Conservation (phyloP, 2,113 vertebrate genomes). For the Coracopsis vasa region DNA sequence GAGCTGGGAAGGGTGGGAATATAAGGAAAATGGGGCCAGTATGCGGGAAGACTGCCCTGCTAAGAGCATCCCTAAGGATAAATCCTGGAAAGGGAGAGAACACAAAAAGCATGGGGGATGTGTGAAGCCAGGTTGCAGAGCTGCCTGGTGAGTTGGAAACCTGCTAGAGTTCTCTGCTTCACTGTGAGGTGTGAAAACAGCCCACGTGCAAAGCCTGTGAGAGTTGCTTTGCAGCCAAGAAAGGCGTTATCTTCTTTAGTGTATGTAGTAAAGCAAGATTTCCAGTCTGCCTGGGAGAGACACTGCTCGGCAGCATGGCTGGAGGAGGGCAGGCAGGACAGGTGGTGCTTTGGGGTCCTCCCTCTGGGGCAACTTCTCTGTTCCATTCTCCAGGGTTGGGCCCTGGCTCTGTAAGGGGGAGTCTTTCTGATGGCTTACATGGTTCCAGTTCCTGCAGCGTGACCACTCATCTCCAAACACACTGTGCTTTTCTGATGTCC, state of each 20-base stretch:
- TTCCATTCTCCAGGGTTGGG: neutral
- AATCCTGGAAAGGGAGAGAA: neutral
- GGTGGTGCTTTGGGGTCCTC: neutral
- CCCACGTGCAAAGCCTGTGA: neutral
- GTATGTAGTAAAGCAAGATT: neutral
- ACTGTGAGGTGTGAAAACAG: neutral
- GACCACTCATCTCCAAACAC: neutral
- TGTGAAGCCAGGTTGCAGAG: slow-evolving; percentile 26
- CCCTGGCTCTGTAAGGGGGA: neutral
- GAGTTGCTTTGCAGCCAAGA: neutral
- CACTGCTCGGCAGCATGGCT: neutral
- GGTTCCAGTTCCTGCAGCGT: neutral
- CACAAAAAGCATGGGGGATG: neutral
- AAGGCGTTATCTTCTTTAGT: neutral
- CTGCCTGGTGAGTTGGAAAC: slow-evolving; percentile 15
- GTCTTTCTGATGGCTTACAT: neutral
- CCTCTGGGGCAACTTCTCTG: neutral
- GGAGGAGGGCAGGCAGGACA: neutral
- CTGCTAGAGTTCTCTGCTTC: slow-evolving; percentile 10
- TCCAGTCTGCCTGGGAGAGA: neutral
- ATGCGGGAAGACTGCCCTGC: neutral
- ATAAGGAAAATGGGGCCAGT: neutral
- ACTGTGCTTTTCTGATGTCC: neutral
- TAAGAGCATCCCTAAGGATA: neutral
- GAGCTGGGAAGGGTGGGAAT: neutral